Evolutionary conservation across 2,888 invertebrate genomes (phyloP), one percentile per base, ranked within the genome.

Genomic region (Desoria tigrina): DNA sequence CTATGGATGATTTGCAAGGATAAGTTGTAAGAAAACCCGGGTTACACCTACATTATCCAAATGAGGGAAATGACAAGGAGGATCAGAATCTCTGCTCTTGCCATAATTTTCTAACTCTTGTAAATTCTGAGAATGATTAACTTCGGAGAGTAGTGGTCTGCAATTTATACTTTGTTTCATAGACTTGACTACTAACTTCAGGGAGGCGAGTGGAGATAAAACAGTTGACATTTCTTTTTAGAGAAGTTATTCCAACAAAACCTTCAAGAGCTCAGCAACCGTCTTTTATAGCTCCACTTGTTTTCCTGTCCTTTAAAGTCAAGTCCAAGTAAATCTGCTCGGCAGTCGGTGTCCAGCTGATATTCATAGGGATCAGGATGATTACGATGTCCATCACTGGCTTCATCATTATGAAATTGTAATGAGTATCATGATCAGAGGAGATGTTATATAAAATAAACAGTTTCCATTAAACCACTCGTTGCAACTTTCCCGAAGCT

Each of bases 271-370:
- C 32, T 11, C 9, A 21, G 21, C 45, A 45, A 45, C 45, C 21
- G n/a, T 45, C 45, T 45, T 45, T 45, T 45, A 45, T 45, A 45
- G 9, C 7, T 28, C 9, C 32, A 28, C 56, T 57, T 57, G 56
- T 57, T 57, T 57, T 57, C 18, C 42, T 57, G 56, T 37, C 42
- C 56, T 57, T 57, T 57, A 42, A 57, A 57, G 21, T 23, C 42
- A 37, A 54, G 27, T 54, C n/a, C 26, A 54, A 54, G 27, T 54
- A 32, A 28, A 54, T 57, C 42, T 57, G 42, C 32, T 14, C 32
- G 39, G 26, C 56, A 57, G 39, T 57, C 56, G 56, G 56, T 57
- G 56, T 57, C 37, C 42, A 57, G 56, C 42, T 39, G 21, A 57
- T 57, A 9, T 23, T 42, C 21, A 16, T 51, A 45, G 32, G 11